Percentiles rank a stretch among this genome's conserved stretches.
These are phyloP conservation scores for Apocrypta bakeri DNA, from an alignment of 1,140 invertebrate genomes.

Conservation along the genomic window DNA sequence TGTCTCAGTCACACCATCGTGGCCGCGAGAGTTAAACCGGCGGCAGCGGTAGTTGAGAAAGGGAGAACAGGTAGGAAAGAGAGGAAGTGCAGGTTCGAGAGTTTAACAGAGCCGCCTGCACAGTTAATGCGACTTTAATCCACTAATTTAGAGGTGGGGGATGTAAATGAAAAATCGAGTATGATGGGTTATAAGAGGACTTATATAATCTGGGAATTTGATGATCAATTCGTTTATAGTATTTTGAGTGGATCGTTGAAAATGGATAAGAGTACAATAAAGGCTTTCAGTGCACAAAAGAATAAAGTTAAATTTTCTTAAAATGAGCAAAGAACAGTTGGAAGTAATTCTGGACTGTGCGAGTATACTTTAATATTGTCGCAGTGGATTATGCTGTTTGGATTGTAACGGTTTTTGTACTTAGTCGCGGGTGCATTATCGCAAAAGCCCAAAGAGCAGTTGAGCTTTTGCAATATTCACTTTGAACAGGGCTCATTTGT, in stretches of 20 bases:
- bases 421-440: neutral
- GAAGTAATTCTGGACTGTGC: neutral
- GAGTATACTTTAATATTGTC: neutral
- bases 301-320: neutral
- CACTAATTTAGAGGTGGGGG: conserved; percentile 32
- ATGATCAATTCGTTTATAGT: no score
- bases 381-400: neutral
- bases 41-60: neutral
- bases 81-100: neutral
- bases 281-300: neutral
- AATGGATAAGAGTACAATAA: no score
- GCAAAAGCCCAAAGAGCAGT: neutral
- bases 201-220: neutral
- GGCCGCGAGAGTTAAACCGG: conserved; percentile 44
- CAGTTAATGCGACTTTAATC: conserved; percentile 50
- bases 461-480: neutral
- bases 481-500: neutral
- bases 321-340: neutral
- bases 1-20: conserved; percentile 49
- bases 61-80: neutral
- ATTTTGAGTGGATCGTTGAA: no score
- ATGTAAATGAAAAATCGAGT: conserved; percentile 20
- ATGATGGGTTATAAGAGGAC: neutral
- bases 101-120: neutral
- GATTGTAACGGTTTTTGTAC: neutral